Evolutionary conservation across 2,113 vertebrate species (phyloP).

Genomic region (Tylochromis polylepis): DNA sequence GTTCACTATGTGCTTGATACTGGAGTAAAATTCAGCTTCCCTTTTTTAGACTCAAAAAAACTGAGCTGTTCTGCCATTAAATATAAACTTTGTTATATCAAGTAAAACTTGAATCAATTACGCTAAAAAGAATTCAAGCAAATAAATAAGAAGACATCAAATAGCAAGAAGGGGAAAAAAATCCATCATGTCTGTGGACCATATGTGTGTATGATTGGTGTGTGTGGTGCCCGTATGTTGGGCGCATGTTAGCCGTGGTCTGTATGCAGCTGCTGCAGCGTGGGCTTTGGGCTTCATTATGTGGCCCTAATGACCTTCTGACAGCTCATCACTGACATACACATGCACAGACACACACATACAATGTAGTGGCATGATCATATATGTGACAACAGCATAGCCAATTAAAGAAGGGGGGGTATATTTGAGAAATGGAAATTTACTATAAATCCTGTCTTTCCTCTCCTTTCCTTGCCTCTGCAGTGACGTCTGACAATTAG

Average conservation of each 20-base stretch:
- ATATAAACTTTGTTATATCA: background rate
- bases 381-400: slow-evolving; percentile 41
- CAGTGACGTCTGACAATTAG: slow-evolving; percentile 65
- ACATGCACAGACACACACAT: slow-evolving; percentile 4
- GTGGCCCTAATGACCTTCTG: slow-evolving; percentile 58
- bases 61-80: background rate
- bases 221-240: slow-evolving; percentile 45
- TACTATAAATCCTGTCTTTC: background rate
- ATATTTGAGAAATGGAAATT: slow-evolving; percentile 11
- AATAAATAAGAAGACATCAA: background rate
- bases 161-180: background rate
- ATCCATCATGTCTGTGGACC: slow-evolving; percentile 17
- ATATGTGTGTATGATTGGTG: slow-evolving; percentile 52
- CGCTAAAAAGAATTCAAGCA: background rate
- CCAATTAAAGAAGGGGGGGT: slow-evolving; percentile 45
- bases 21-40: background rate
- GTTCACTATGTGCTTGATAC: background rate
- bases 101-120: background rate
- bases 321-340: slow-evolving; percentile 46
- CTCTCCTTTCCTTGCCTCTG: slow-evolving; percentile 29
- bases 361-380: slow-evolving; percentile 30
- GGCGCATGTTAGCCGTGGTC: slow-evolving; percentile 30
- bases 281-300: slow-evolving; percentile 51
- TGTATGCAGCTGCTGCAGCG: slow-evolving; percentile 48
- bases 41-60: background rate